Evolutionary conservation across 2,888 invertebrate species (phyloP).

Genomic region (Drosophila formosana): DNA sequence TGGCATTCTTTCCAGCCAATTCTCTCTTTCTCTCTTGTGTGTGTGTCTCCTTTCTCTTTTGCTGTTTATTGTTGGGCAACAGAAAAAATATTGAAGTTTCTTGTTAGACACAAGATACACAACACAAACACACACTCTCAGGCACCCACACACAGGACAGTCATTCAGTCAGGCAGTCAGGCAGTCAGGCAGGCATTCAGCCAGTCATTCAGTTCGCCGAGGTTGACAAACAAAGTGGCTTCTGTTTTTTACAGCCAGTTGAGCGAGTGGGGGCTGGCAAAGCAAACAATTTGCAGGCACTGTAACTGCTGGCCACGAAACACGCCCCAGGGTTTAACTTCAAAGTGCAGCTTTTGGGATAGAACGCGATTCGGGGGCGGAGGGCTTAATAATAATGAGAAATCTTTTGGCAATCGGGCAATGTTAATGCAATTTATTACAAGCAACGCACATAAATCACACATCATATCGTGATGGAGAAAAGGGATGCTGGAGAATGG

Average conservation of each 20-base stretch:
- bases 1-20: conserved; percentile 52
- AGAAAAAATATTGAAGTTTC: conserved; percentile 77
- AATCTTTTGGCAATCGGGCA: conserved; percentile 26
- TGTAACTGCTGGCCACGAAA: conserved; percentile 35
- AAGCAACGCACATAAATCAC: conserved; percentile 55
- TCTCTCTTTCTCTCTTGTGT: conserved; percentile 17
- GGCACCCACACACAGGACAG: conserved; percentile 11
- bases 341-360: conserved; percentile 56
- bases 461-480: conserved; percentile 30
- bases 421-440: conserved; percentile 61
- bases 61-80: conserved; percentile 65
- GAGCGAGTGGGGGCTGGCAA: conserved; percentile 20
- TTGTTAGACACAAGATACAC: conserved; percentile 57
- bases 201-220: conserved; percentile 24
- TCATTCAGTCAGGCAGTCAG: conserved; percentile 28
- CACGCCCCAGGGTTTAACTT: conserved; percentile 65
- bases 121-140: conserved; percentile 13
- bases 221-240: conserved; percentile 71
- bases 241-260: conserved; percentile 55
- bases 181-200: conserved; percentile 32
- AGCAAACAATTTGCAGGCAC: conserved; percentile 52
- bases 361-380: not conserved
- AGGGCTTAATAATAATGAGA: conserved; percentile 44
- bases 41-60: conserved; percentile 10
- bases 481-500: not conserved